Evolutionary conservation across 2,888 invertebrate genomes (phyloP).

Genomic region (Mesorhabditis belari): DNA sequence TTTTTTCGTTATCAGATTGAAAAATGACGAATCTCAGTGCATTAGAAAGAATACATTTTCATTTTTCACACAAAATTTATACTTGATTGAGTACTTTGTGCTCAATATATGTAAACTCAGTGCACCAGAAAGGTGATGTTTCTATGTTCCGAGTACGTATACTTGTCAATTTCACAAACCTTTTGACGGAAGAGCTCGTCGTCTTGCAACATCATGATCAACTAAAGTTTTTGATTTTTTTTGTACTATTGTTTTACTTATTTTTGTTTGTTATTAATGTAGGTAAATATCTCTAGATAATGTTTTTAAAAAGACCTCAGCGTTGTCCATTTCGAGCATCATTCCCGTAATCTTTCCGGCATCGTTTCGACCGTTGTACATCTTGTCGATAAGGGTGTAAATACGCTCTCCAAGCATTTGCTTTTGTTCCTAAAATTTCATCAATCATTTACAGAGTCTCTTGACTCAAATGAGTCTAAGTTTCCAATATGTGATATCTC

Average conservation of each 20-base stretch:
- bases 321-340: slow-evolving; percentile 50
- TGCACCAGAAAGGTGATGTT: no score
- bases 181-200: slow-evolving; percentile 40
- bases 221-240: no score
- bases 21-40: no score
- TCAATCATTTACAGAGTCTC: background rate
- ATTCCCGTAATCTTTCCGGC: slow-evolving; percentile 50
- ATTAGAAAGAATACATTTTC: no score
- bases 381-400: slow-evolving; percentile 69
- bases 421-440: slow-evolving; percentile 71
- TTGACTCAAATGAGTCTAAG: background rate
- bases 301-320: slow-evolving; percentile 13
- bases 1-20: no score
- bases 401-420: slow-evolving; percentile 97
- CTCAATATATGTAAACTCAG: background rate
- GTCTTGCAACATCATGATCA: slow-evolving; percentile 47
- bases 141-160: no score
- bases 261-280: background rate
- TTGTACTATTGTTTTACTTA: slow-evolving; percentile 2
- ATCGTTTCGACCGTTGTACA: slow-evolving; percentile 23
- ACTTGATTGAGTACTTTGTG: background rate
- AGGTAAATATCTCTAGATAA: background rate
- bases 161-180: no score
- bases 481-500: background rate
- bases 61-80: background rate